Evolutionary conservation across 2,113 vertebrate genomes (phyloP), one percentile per base, ranked within the genome.

Genomic region (Tragelaphus buxtoni): DNA sequence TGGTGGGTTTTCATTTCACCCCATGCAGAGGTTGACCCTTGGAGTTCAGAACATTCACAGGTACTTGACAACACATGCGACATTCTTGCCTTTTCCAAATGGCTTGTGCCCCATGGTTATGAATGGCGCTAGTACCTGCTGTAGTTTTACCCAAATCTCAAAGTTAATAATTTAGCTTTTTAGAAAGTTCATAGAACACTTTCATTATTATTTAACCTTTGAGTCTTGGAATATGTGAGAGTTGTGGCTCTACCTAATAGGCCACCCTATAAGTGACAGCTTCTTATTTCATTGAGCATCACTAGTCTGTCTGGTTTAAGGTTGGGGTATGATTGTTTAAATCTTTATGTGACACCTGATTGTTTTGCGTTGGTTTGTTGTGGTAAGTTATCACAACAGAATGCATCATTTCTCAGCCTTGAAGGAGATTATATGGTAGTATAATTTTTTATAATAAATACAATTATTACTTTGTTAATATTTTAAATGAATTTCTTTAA

Each of bases 161-260:
- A 56, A 56, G 84, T 96, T 94, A 96, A 96, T 93, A 12, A 69
- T 58, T 98, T 32, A 96, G 69, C 90, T 90, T 93, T 95, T 89
- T 42, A 76, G 65, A 95, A 96, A 89, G 39, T 91, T 97, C 79
- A 83, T 56, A 56, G 81, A 90, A 63, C 53, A 61, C 49, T 86
- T 65, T 77, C 10, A 39, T 88, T 88, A 56, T 91, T 93, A 47
- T 94, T 98, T 97, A 97, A 96, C 93, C 76, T 93, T 79, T 81
- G 53, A 84, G 42, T 81, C 53, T 39, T 26, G 45, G 74, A 7
- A 30, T 58, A 24, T 53, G 14, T 84, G 42, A 61, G 79, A 76
- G 22, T 49, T 30, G 65, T 51, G 79, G 56, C 81, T 94, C 77
- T 85, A 47, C 53, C 65, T 22, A 1, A 3, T 39, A 49, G 16